Evolutionary conservation across 2,113 vertebrate genomes (phyloP).

Genomic region (Pyxicephalus adspersus): DNA sequence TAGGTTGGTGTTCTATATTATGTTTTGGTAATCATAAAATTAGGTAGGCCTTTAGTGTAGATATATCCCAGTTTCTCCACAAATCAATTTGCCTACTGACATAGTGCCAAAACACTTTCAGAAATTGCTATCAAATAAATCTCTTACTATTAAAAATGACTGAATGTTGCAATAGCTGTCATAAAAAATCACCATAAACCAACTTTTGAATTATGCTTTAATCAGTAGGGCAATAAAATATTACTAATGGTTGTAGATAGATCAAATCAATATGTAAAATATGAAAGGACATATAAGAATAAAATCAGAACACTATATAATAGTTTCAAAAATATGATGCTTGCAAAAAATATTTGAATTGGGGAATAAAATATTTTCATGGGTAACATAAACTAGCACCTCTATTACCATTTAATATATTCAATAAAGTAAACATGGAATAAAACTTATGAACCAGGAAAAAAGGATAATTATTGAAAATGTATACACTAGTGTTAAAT

Average conservation of each 20-base stretch:
- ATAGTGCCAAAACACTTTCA: constrained; percentile 27
- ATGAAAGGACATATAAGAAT: constrained; percentile 21
- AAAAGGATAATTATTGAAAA: too few species aligned
- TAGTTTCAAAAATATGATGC: too few species aligned
- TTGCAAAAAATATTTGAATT: too few species aligned
- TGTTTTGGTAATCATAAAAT: background rate
- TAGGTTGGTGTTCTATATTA: background rate
- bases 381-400: background rate
- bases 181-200: constrained; percentile 26
- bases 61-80: background rate
- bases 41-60: background rate
- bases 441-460: too few species aligned
- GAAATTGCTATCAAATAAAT: constrained; percentile 23
- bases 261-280: constrained; percentile 17
- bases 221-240: constrained; percentile 27
- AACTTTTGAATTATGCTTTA: constrained; percentile 7
- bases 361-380: background rate
- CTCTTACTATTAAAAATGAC: constrained; percentile 24
- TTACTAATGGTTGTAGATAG: constrained; percentile 18
- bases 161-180: constrained; percentile 7
- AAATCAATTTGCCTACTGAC: constrained; percentile 15
- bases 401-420: too few species aligned
- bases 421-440: too few species aligned
- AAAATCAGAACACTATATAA: background rate
- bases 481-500: too few species aligned